Evolutionary conservation across 2,797 vertebrate species (phyloP).

Genomic region (Cynopterus sphinx): DNA sequence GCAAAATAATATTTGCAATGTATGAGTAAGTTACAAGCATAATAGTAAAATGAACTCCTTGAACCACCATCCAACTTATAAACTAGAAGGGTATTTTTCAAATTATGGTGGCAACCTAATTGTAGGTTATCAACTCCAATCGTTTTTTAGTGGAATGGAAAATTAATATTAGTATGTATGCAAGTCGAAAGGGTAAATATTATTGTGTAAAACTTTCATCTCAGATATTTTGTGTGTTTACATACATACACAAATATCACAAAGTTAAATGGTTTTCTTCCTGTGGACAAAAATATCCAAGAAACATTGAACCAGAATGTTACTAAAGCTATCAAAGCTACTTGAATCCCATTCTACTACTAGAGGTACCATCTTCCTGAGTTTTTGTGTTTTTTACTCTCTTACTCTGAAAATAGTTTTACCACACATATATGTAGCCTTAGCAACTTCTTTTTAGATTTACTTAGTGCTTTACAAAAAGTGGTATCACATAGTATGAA

Average conservation of each 20-base stretch:
- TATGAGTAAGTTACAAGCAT: not conserved
- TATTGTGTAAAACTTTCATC: not conserved
- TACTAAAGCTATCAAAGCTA: not conserved
- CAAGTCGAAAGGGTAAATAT: not conserved
- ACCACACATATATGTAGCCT: not conserved
- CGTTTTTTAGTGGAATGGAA: conserved; percentile 9
- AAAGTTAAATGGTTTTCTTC: not conserved
- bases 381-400: not conserved
- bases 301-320: not conserved
- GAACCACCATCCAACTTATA: not conserved
- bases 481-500: not conserved
- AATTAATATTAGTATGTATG: not conserved
- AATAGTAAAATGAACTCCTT: not conserved
- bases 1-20: not conserved
- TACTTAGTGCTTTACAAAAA: conserved; percentile 1
- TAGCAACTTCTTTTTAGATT: not conserved
- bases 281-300: not conserved
- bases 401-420: conserved; percentile 1
- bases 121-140: not conserved
- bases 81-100: conserved; percentile 41
- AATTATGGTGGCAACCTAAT: not conserved
- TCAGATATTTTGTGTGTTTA: not conserved
- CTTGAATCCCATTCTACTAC: not conserved
- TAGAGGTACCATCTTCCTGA: not conserved
- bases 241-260: not conserved